These are phyloP conservation scores for Biston betularia DNA, from an alignment of 2,888 invertebrate genomes.

Conservation along the genomic window DNA sequence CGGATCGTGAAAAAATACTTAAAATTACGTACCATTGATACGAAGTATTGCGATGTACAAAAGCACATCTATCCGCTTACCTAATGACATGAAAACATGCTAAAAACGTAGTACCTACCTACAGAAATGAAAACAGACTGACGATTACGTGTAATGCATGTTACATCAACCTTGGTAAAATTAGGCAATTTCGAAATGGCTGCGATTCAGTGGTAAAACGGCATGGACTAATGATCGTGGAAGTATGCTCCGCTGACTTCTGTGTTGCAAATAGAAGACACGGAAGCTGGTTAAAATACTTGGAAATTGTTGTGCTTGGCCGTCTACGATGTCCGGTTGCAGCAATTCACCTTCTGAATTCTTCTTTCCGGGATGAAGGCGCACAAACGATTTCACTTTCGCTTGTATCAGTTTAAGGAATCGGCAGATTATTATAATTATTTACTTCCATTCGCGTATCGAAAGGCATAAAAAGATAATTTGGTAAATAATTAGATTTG, in stretches of 20 bases:
- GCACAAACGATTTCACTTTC: constrained; percentile 25
- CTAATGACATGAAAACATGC: constrained; percentile 24
- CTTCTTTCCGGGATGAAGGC: constrained; percentile 27
- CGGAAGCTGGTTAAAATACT: constrained; percentile 58
- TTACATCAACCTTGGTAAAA: constrained; percentile 58
- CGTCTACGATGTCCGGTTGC: constrained; percentile 42
- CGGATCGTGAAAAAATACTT: not conserved
- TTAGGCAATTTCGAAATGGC: constrained; percentile 60
- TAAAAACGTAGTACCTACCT: constrained; percentile 21
- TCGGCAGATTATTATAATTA: constrained; percentile 27
- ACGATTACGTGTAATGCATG: constrained; percentile 39
- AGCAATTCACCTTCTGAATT: constrained; percentile 54
- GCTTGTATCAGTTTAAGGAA: constrained; percentile 18
- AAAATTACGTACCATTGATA: constrained; percentile 10
- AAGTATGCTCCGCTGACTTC: constrained; percentile 70
- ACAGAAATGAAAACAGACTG: constrained; percentile 30
- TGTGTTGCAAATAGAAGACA: constrained; percentile 62
- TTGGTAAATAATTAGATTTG: constrained; percentile 4
- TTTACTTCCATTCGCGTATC: constrained; percentile 12
- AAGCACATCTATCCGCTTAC: constrained; percentile 4
- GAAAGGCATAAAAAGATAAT: constrained; percentile 16
- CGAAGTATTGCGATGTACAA: constrained; percentile 15
- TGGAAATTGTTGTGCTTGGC: constrained; percentile 14
- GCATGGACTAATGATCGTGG: constrained; percentile 67
- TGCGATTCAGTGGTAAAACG: constrained; percentile 50